phyloP scores from a whole-genome alignment of 2,888 invertebrate genomes.

The Lingula anatina region DNA sequence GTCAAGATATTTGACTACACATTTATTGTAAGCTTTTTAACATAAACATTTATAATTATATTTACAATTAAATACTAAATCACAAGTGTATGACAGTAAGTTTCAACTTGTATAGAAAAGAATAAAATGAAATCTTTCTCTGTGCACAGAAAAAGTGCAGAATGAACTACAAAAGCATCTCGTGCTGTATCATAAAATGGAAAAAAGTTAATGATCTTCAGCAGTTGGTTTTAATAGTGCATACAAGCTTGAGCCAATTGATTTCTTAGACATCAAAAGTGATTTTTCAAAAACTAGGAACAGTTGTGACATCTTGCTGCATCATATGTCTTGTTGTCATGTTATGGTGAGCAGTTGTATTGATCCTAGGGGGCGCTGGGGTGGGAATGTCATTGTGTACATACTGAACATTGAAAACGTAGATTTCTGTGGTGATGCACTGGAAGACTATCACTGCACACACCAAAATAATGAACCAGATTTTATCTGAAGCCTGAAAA shows the following conservation, averaged over 20 bases:
- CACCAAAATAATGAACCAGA: conserved; percentile 40
- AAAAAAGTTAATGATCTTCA: too few relatives aligned
- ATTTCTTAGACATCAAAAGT: neutral
- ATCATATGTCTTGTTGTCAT: neutral
- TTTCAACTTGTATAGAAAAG: too few relatives aligned
- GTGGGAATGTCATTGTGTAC: too few relatives aligned
- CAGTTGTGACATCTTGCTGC: neutral
- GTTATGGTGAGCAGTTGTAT: neutral
- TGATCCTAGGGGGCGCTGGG: conserved; percentile 5
- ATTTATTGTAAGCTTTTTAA: too few relatives aligned
- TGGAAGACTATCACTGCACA: conserved; percentile 37
- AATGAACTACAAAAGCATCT: too few relatives aligned
- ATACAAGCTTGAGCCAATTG: neutral
- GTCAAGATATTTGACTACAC: too few relatives aligned
- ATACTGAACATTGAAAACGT: conserved; percentile 30
- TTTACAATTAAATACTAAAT: too few relatives aligned
- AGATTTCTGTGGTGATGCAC: conserved; percentile 39
- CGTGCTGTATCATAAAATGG: too few relatives aligned
- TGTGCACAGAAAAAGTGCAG: too few relatives aligned
- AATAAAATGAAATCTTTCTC: too few relatives aligned
- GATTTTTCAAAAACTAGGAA: neutral
- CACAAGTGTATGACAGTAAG: too few relatives aligned
- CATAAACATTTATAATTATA: too few relatives aligned
- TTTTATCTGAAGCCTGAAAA: conserved; percentile 38
- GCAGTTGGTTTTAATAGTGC: neutral